Evolutionary conservation across 1,140 invertebrate species (phyloP), one percentile per base, ranked within the genome.

Genomic region (Gonatopus flavifemur): DNA sequence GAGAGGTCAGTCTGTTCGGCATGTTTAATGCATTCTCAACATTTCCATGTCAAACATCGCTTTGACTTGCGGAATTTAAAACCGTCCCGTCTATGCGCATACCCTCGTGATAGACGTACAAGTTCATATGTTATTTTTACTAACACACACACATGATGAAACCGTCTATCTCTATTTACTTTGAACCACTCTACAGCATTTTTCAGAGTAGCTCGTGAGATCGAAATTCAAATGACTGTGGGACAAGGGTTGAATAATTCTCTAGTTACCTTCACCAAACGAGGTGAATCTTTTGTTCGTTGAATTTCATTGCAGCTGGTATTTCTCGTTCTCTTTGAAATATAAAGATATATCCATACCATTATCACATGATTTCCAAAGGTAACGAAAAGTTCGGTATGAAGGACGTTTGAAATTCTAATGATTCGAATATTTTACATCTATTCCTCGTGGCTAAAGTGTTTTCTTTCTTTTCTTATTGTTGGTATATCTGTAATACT

Each of bases 31-130:
- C 75, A 77, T 76, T 64, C 63, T 70, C 69, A 67, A 70, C 67
- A 77, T 76, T 77, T 76, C 74, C 75, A 77, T 77, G 74, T 76
- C 75, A 77, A 77, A 77, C 74, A 77, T 76, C 63, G 72, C 74
- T 76, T 76, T 76, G 74, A 77, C 74, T 72, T 65, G 66, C 68
- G 70, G 69, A 77, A 77, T 77, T 74, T 76, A 65, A 76, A 77
- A 76, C 67, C 67, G 57, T 57, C 48, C 49, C 50, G 49, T 25
- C 55, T 36, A 13, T 22, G 42, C 33, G 36, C 52, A 39, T 42
- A 48, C 45, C 40, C 52, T 30, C 2, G 7, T 16, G 19, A 13
- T 15, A 7, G 9, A 28, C 19, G 13, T 9, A 18, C n/a, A 33
- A 24, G 13, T 35, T n/a, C 35, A 19, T 32, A 41, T 48, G 30